phyloP scores from a whole-genome alignment of 1,140 invertebrate genomes.

The Drosophila obscura region DNA sequence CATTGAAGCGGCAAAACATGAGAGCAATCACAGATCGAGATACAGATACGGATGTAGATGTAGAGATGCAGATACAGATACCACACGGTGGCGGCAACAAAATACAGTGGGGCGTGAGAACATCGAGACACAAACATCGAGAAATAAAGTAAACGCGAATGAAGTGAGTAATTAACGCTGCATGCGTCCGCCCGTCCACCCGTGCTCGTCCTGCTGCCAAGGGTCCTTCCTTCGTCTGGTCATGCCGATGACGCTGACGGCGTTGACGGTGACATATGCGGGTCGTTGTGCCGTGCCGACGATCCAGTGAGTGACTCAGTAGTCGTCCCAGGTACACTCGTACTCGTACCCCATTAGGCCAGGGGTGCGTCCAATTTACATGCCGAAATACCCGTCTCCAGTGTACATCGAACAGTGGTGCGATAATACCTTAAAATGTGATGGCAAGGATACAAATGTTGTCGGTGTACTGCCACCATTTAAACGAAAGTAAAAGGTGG shows the following conservation, averaged over 20 bases:
- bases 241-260: conserved; percentile 28
- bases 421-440: background rate
- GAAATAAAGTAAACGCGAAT: conserved; percentile 46
- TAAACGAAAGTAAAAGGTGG: too few relatives aligned
- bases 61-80: conserved; percentile 52
- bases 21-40: conserved; percentile 80
- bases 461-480: too few relatives aligned
- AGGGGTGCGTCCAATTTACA: conserved; percentile 76
- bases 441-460: too few relatives aligned
- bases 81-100: conserved; percentile 14
- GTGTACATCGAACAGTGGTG: conserved; percentile 14
- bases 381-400: conserved; percentile 27
- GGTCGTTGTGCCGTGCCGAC: conserved; percentile 53
- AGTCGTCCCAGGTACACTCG: conserved; percentile 40
- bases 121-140: conserved; percentile 17
- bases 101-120: conserved; percentile 72
- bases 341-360: conserved; percentile 31
- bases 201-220: conserved; percentile 40
- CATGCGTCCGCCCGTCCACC: conserved; percentile 57
- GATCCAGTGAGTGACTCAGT: conserved; percentile 39
- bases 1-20: conserved; percentile 79
- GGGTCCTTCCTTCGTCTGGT: conserved; percentile 61
- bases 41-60: conserved; percentile 48
- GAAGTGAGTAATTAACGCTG: conserved; percentile 80
- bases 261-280: conserved; percentile 75